These are phyloP conservation scores for Pseudochromis fuscus DNA, from an alignment of 2,797 vertebrate genomes.

Conservation along the genomic window DNA sequence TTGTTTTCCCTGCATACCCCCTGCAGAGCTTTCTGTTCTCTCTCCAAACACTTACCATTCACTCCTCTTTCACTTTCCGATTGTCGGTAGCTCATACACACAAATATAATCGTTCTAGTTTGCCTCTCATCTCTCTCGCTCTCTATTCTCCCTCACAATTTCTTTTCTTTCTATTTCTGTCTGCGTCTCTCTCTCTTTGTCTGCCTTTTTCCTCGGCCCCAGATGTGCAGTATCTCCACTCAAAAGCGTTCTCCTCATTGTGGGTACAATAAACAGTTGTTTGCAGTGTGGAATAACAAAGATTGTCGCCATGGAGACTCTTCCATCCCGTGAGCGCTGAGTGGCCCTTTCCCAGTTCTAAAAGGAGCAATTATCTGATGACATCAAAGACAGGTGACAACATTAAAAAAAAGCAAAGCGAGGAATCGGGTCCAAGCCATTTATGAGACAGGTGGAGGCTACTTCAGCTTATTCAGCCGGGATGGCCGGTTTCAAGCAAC, in stretches of 20 bases:
- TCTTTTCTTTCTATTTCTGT: slow-evolving; percentile 31
- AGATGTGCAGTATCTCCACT: slow-evolving; percentile 69
- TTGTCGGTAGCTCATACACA: slow-evolving; percentile 17
- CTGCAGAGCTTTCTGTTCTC: slow-evolving; percentile 21
- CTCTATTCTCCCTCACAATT: slow-evolving; percentile 15
- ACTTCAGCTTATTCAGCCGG: slow-evolving; percentile 55
- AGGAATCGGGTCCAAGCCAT: slow-evolving; percentile 66
- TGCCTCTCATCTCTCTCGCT: slow-evolving; percentile 25
- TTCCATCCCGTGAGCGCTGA: slow-evolving; percentile 61
- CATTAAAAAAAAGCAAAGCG: slow-evolving; percentile 75
- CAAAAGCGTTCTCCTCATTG: slow-evolving; percentile 60
- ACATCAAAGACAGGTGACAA: slow-evolving; percentile 83
- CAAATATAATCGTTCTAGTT: slow-evolving; percentile 34
- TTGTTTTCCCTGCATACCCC: slow-evolving; percentile 26
- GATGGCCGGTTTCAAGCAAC: slow-evolving; percentile 45
- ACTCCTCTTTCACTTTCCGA: slow-evolving; percentile 24
- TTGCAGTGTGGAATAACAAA: slow-evolving; percentile 77
- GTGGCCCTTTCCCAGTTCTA: slow-evolving; percentile 80
- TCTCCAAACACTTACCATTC: slow-evolving; percentile 19
- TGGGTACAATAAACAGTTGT: slow-evolving; percentile 75
- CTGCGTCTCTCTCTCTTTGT: slow-evolving; percentile 19
- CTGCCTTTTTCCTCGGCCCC: slow-evolving; percentile 48
- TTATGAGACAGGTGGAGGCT: slow-evolving; percentile 72
- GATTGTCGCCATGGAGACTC: slow-evolving; percentile 81
- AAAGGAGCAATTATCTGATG: slow-evolving; percentile 87